Base-by-base conservation (phyloP, 2,113 vertebrate species). In the Onychostruthus taczanowskii region DNA sequence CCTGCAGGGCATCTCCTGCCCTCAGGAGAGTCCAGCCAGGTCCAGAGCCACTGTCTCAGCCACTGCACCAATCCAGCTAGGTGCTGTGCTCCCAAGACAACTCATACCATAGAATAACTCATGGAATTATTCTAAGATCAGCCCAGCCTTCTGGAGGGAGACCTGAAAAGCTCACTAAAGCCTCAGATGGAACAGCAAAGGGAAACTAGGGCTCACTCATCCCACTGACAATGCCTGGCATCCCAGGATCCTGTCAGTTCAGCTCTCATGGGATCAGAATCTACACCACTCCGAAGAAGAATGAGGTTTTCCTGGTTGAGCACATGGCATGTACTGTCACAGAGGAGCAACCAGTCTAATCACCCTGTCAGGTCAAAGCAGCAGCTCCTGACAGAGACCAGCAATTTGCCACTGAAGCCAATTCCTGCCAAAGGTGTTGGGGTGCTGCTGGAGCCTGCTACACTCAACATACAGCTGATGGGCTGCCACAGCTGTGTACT, bases 391-490 rank as follows among this genome's bases (percentile, higher is more conserved):
- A 39, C 88, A 87, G 75, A 95, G 78, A 90, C 46, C 68, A 82
- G 88, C 86, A 84, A 78, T 84, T 80, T 87, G 80, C 78, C 81
- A 64, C 81, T 62, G 46, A 83, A 90, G 41, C 58, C 91, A 86
- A 13, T 37, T 76, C 77, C 75, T 89, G 87, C 52, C 74, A 30
- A 35, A 46, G 82, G 74, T 69, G 67, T 4, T 90, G 73, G 55
- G n/a, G n/a, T 39, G 82, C 74, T 88, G 89, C 90, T 87, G 79
- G 69, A 81, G 66, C n/a, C 74, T 59, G 15, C 79, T 44, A 52
- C 61, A 14, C 50, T 61, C 73, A 58, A 17, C 64, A 26, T 11
- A 19, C 26, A 69, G 81, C 50, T 74, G 70, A 75, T 31, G 56
- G 70, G 87, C 76, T 85, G 83, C 80, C 41, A 67, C 58, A 64